These are phyloP conservation scores for Dendrophyllia cribrosa DNA, from an alignment of 64 coral and sea anemone species.

Conservation along the genomic window DNA sequence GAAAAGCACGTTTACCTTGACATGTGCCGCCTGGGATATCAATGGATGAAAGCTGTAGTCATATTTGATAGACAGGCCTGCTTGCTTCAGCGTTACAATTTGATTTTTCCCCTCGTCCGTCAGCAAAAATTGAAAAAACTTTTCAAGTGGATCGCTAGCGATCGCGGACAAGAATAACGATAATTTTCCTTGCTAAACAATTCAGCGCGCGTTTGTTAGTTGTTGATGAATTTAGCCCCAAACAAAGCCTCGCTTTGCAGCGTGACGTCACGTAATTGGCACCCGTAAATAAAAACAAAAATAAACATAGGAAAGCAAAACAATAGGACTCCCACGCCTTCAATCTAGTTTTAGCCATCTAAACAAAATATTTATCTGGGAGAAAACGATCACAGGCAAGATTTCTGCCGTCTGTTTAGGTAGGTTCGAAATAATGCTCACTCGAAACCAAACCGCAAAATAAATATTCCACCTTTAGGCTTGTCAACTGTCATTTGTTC, in stretches of 20 bases:
- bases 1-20: constrained; percentile 38
- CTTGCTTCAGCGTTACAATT: background rate
- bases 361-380: constrained; percentile 37
- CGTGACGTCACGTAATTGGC: constrained; percentile 99
- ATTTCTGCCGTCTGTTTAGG: background rate
- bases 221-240: constrained; percentile 90
- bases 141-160: background rate
- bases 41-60: background rate
- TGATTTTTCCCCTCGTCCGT: background rate
- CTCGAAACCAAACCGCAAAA: too few species aligned
- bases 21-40: constrained; percentile 15
- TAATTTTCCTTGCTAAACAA: constrained; percentile 63
- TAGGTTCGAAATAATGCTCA: background rate
- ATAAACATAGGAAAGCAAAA: constrained; percentile 88
- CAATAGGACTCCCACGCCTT: constrained; percentile 36
- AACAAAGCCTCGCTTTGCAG: constrained; percentile 94
- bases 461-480: background rate
- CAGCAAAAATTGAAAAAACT: background rate
- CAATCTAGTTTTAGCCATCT: constrained; percentile 41
- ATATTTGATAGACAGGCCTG: background rate
- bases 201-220: constrained; percentile 44
- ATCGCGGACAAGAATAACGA: background rate
- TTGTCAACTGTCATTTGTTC: background rate
- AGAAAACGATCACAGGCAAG: background rate
- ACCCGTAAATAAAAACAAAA: constrained; percentile 99